Conservation (phyloP, 2,797 vertebrate species). For the Oreortyx pictus region DNA sequence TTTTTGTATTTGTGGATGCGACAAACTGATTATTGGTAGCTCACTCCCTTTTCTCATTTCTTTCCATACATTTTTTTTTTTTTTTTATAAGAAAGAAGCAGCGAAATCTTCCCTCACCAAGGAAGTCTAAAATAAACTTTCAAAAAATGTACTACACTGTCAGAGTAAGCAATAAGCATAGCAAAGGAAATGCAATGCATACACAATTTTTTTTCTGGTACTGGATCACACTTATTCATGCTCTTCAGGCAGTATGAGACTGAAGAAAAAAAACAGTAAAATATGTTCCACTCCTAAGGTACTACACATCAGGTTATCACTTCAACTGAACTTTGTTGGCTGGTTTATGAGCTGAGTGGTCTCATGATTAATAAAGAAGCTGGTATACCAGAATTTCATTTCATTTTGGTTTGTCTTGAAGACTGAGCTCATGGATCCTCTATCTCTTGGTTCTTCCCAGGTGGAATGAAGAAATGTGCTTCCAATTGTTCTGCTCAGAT, state of each 20-base stretch:
- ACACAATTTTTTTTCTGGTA: not conserved
- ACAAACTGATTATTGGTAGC: not conserved
- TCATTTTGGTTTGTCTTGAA: not conserved
- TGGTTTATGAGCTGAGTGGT: not conserved
- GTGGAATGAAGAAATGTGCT: not conserved
- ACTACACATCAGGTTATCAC: not conserved
- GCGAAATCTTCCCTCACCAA: not conserved
- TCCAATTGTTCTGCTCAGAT: not conserved
- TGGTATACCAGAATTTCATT: not conserved
- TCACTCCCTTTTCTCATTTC: not conserved
- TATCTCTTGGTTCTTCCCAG: not conserved
- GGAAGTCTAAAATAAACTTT: not conserved
- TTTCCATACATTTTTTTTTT: not conserved
- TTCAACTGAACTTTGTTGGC: not conserved
- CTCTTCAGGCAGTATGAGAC: not conserved
- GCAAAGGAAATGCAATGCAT: constrained; percentile 4
- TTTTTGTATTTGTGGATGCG: not conserved
- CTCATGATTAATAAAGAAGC: not conserved
- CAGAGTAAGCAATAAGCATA: not conserved
- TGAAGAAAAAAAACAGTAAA: constrained; percentile 3
- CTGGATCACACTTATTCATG: not conserved
- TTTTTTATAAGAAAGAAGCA: not conserved
- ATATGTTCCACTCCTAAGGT: not conserved
- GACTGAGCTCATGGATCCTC: not conserved
- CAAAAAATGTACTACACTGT: not conserved